These are phyloP conservation scores for Harpegnathos saltator DNA, from an alignment of 1,140 invertebrate genomes.

Conservation along the genomic window DNA sequence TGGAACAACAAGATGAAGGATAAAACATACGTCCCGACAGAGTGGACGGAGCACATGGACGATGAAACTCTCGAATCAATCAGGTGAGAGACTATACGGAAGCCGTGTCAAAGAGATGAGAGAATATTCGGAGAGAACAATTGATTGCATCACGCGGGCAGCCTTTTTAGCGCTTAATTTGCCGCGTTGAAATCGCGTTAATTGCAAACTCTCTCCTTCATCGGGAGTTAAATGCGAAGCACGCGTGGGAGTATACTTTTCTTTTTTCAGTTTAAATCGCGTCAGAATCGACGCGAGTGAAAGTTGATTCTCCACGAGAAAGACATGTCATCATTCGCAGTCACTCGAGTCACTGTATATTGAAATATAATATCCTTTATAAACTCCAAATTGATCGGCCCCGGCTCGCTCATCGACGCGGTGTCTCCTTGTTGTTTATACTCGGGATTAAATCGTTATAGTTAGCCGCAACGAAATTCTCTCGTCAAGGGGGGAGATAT, in stretches of 20 bases:
- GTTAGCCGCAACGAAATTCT: neutral
- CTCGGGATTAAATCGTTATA: neutral
- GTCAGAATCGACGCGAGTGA: neutral
- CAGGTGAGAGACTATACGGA: conserved; percentile 23
- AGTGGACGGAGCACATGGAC: conserved; percentile 33
- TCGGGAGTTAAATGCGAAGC: neutral
- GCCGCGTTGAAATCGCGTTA: neutral
- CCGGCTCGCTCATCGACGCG: neutral
- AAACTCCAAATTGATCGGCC: neutral
- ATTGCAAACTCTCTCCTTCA: neutral
- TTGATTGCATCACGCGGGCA: neutral
- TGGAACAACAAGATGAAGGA: conserved; percentile 58
- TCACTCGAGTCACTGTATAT: neutral
- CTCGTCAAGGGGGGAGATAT: neutral
- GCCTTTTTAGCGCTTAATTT: neutral
- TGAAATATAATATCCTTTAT: neutral
- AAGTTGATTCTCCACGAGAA: neutral
- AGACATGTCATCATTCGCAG: neutral
- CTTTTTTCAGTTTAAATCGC: no score
- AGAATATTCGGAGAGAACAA: neutral
- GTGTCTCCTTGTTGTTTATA: neutral
- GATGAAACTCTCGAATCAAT: neutral
- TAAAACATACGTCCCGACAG: conserved; percentile 28
- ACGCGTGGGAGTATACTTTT: neutral
- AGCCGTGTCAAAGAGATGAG: neutral